These are phyloP conservation scores for Tetheella fluctuosa DNA, from an alignment of 2,888 invertebrate genomes.

Conservation along the genomic window DNA sequence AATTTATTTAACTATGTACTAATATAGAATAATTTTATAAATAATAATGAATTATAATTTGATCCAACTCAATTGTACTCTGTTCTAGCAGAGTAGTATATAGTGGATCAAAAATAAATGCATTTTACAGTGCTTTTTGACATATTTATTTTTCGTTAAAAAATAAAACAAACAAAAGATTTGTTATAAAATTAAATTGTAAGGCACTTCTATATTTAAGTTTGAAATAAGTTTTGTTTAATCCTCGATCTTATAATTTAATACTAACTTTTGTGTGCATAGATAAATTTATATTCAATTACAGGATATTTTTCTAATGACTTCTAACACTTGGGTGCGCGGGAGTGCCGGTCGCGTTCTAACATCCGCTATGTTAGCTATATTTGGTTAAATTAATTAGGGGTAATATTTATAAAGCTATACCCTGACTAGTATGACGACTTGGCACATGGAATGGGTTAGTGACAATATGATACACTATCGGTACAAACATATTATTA, in stretches of 20 bases:
- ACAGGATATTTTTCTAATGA: constrained; percentile 53
- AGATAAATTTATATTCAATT: constrained; percentile 47
- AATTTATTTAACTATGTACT: constrained; percentile 8
- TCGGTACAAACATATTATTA: constrained; percentile 34
- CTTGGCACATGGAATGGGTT: constrained; percentile 77
- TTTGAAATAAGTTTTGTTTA: constrained; percentile 66
- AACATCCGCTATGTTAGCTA: constrained; percentile 40
- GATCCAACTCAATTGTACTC: constrained; percentile 50
- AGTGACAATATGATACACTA: constrained; percentile 54
- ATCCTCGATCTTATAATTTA: constrained; percentile 60
- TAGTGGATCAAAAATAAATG: constrained; percentile 71
- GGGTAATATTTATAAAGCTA: constrained; percentile 60
- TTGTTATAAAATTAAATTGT: constrained; percentile 77
- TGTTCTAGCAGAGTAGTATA: constrained; percentile 53
- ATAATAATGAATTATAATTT: constrained; percentile 48
- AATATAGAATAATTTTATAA: constrained; percentile 14
- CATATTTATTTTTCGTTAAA: constrained; percentile 42
- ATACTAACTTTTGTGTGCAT: constrained; percentile 61
- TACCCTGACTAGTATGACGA: constrained; percentile 74
- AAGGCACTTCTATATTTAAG: constrained; percentile 83
- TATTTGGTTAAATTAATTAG: constrained; percentile 49
- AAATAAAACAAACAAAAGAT: constrained; percentile 60
- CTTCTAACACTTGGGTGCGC: constrained; percentile 31
- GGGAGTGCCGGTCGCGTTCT: constrained; percentile 29
- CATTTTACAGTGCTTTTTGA: constrained; percentile 70